A percentile compares a stretch with the other conserved stretches of the same genome.
Evolutionary conservation across 2,888 invertebrate species (phyloP).

Genomic region (Dioctria linearis): DNA sequence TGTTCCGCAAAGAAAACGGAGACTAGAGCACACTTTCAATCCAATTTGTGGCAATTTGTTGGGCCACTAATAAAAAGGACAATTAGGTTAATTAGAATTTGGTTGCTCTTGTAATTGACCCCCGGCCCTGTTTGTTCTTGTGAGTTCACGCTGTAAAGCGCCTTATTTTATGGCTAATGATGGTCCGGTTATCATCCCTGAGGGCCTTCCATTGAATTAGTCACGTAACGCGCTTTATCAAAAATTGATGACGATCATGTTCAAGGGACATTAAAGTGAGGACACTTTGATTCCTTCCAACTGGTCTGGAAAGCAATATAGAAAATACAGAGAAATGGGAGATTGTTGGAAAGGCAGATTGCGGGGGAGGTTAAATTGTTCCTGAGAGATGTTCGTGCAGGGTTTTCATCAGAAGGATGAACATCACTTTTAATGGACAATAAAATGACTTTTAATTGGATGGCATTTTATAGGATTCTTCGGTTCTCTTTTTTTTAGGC

Average conservation of each 20-base stretch:
- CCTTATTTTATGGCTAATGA: slow-evolving; percentile 48
- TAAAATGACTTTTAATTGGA: slow-evolving; percentile 51
- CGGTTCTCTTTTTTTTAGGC: not conserved
- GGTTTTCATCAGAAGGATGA: slow-evolving; percentile 46
- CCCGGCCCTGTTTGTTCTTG: slow-evolving; percentile 2
- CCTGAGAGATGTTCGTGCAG: slow-evolving; percentile 52
- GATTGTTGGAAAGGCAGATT: not conserved
- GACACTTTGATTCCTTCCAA: slow-evolving; percentile 51
- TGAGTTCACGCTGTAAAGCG: slow-evolving; percentile 24
- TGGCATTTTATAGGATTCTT: slow-evolving; percentile 27
- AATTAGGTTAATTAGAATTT: slow-evolving; percentile 54
- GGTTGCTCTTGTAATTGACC: slow-evolving; percentile 50
- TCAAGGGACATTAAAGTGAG: slow-evolving; percentile 50
- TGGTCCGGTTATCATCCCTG: slow-evolving; percentile 50
- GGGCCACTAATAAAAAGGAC: slow-evolving; percentile 52
- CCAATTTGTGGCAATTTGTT: slow-evolving; percentile 51
- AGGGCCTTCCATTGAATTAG: slow-evolving; percentile 49
- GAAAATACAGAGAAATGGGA: not conserved
- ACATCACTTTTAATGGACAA: slow-evolving; percentile 54
- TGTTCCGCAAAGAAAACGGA: slow-evolving; percentile 21
- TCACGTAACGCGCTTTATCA: slow-evolving; percentile 53
- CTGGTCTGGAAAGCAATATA: not conserved
- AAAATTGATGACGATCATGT: slow-evolving; percentile 54
- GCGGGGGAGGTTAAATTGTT: slow-evolving; percentile 41
- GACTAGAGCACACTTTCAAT: slow-evolving; percentile 35